Percentiles rank a stretch among this genome's conserved stretches.
Evolutionary conservation across 1,140 invertebrate species (phyloP).

Genomic region (Dendrolimus punctatus): DNA sequence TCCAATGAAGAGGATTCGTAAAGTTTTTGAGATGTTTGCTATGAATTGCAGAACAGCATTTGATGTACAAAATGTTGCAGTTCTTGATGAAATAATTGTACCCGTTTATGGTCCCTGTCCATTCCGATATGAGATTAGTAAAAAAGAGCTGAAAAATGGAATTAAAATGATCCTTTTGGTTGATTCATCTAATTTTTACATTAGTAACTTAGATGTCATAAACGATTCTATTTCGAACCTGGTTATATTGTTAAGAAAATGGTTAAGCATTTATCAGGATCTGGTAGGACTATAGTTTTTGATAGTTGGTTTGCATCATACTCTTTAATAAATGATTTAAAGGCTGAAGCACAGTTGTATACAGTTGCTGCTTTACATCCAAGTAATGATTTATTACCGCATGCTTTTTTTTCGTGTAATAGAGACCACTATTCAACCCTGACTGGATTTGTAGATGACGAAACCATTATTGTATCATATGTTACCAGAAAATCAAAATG

Average conservation of each 20-base stretch:
- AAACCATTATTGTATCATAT: conserved; percentile 40
- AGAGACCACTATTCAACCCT: conserved; percentile 38
- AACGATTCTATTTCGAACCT: conserved; percentile 45
- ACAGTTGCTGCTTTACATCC: conserved; percentile 44
- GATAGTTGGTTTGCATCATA: conserved; percentile 54
- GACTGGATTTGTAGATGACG: conserved; percentile 50
- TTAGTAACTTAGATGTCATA: conserved; percentile 65
- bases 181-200: conserved; percentile 64
- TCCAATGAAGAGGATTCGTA: conserved; percentile 64
- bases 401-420: conserved; percentile 42
- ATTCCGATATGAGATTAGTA: conserved; percentile 68
- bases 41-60: conserved; percentile 65
- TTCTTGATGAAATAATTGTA: conserved; percentile 69
- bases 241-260: conserved; percentile 50
- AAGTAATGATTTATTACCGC: conserved; percentile 45
- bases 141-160: conserved; percentile 49
- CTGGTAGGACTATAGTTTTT: conserved; percentile 48
- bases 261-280: conserved; percentile 50
- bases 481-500: conserved; percentile 33
- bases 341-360: conserved; percentile 44
- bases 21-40: conserved; percentile 68
- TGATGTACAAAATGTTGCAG: conserved; percentile 41
- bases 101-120: conserved; percentile 62
- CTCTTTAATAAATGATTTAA: conserved; percentile 37
- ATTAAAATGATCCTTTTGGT: conserved; percentile 61